Conservation (phyloP, 2,888 invertebrate genomes). For the Podabrus alpinus region DNA sequence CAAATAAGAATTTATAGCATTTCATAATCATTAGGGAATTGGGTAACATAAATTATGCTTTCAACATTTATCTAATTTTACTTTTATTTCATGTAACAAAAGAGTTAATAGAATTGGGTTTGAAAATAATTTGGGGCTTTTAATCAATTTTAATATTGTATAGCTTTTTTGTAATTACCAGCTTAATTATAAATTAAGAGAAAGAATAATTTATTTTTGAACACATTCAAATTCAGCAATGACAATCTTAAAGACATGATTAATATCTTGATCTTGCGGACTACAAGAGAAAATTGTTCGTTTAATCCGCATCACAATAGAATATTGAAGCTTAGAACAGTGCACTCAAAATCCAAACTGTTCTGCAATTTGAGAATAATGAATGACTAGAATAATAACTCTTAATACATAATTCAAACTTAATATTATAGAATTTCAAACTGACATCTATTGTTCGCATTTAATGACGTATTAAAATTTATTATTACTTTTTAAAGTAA, state of each 20-base stretch:
- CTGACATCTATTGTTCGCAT: background rate
- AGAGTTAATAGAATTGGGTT: background rate
- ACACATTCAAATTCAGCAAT: background rate
- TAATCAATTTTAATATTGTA: background rate
- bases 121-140: background rate
- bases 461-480: background rate
- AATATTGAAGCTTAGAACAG: constrained; percentile 15
- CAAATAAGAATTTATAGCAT: background rate
- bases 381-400: background rate
- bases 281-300: constrained; percentile 17
- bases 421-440: background rate
- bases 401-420: constrained; percentile 2
- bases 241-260: constrained; percentile 16
- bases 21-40: background rate
- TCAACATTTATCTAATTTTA: background rate
- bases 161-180: background rate
- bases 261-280: constrained; percentile 10
- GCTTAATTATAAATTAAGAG: background rate
- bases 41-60: background rate
- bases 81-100: background rate
- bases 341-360: constrained; percentile 16
- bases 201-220: background rate
- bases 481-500: background rate
- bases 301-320: constrained; percentile 20
- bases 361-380: constrained; percentile 3